These are phyloP conservation scores for Trichogramma pretiosum DNA, from an alignment of 1,140 invertebrate species.

Conservation along the genomic window DNA sequence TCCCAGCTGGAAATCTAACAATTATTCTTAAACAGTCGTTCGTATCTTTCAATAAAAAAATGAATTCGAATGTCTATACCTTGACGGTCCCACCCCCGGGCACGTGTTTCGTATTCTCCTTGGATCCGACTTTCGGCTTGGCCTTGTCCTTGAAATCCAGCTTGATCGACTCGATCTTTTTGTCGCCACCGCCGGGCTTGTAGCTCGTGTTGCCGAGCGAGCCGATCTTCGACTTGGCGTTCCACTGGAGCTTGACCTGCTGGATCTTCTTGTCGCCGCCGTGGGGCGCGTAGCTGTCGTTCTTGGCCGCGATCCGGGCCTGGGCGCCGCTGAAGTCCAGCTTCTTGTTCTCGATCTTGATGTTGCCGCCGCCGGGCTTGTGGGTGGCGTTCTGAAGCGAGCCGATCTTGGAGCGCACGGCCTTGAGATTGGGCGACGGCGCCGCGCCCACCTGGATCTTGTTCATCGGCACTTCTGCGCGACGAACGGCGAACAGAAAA, in stretches of 20 bases:
- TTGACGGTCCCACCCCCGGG: slow-evolving; percentile 84
- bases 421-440: slow-evolving; percentile 83
- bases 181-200: slow-evolving; percentile 85
- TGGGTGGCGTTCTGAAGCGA: slow-evolving; percentile 87
- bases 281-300: slow-evolving; percentile 78
- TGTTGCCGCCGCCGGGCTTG: slow-evolving; percentile 83
- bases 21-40: too few species aligned
- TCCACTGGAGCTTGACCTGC: slow-evolving; percentile 83
- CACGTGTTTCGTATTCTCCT: slow-evolving; percentile 80
- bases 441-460: slow-evolving; percentile 84
- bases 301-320: slow-evolving; percentile 80
- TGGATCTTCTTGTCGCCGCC: slow-evolving; percentile 88
- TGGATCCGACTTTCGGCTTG: slow-evolving; percentile 85
- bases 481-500: slow-evolving; percentile 25
- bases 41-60: too few species aligned
- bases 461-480: slow-evolving; percentile 81
- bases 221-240: slow-evolving; percentile 85
- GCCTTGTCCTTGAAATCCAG: slow-evolving; percentile 87
- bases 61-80: too few species aligned
- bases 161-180: slow-evolving; percentile 84
- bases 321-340: slow-evolving; percentile 72
- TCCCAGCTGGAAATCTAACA: too few species aligned
- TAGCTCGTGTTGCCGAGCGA: slow-evolving; percentile 89
- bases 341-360: slow-evolving; percentile 84
- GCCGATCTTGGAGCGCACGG: slow-evolving; percentile 87